Conservation (phyloP, 2,113 vertebrate genomes). For the Casuarius casuarius region DNA sequence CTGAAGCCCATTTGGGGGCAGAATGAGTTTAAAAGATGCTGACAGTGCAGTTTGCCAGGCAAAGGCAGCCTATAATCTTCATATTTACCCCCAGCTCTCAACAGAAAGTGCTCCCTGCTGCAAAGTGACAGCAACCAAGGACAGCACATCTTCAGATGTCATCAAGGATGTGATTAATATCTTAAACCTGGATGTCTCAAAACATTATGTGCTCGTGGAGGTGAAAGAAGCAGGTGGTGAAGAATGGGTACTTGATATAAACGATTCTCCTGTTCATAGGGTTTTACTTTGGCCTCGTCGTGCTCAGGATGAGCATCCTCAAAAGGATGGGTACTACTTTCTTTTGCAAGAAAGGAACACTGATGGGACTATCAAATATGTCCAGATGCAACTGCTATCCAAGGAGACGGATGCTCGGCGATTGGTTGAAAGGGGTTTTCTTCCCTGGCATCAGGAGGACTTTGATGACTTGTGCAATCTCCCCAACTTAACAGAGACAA, state of each 20-base stretch:
- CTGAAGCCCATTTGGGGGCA: constrained; percentile 77
- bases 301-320: constrained; percentile 82
- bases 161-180: constrained; percentile 78
- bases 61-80: constrained; percentile 78
- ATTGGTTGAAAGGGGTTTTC: constrained; percentile 90
- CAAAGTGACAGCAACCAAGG: constrained; percentile 80
- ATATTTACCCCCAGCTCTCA: constrained; percentile 86
- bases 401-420: constrained; percentile 82
- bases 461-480: constrained; percentile 90
- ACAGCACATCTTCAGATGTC: constrained; percentile 79
- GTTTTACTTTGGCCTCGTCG: constrained; percentile 88
- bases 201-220: constrained; percentile 84
- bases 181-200: constrained; percentile 79
- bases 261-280: constrained; percentile 82
- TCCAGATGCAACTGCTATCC: constrained; percentile 82
- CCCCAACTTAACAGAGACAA: constrained; percentile 81
- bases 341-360: constrained; percentile 84
- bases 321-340: constrained; percentile 87
- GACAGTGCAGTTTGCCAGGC: constrained; percentile 70
- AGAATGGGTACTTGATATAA: constrained; percentile 82
- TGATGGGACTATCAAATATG: constrained; percentile 88
- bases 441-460: constrained; percentile 88
- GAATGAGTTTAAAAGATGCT: constrained; percentile 86
- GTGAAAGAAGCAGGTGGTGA: constrained; percentile 81
- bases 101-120: constrained; percentile 76